Evolutionary conservation across 2,113 vertebrate genomes (phyloP), one percentile per base, ranked within the genome.

Genomic region (Cochlearius cochlearius): DNA sequence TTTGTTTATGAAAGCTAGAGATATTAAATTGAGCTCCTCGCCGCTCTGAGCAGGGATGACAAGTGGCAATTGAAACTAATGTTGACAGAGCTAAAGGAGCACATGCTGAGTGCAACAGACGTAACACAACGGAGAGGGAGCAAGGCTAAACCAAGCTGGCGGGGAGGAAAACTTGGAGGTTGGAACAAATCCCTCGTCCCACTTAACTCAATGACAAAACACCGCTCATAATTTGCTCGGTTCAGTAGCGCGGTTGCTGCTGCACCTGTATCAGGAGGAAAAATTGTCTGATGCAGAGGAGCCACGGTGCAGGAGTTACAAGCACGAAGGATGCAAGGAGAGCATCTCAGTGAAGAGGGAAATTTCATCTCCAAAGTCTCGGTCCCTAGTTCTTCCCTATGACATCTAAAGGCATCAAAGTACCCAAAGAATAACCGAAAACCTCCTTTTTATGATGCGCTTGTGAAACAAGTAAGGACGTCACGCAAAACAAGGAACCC

Each of bases 1-100:
- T 97, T 87, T 86, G 91, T 89, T 96, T 87, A 41, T 76, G 92
- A 72, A 94, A 91, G 77, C 66, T 56, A 8, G 39, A 87, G 86
- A 63, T 87, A 78, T 38, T 84, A 74, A 92, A 78, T 29, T 1
- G 43, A 92, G 80, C 43, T 94, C 49, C 80, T 88, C 39, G 5
- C 25, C 0, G 4, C 86, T 72, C 15, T 1, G 64, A 77, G 80
- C 69, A 9, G 60, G 64, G 84, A 75, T 96, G 95, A 97, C 63
- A 47, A 96, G 95, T 68, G 68, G 69, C 73, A 39, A 15, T 4
- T 17, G 66, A 91, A 97, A 94, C 72, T 5, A 30, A 73, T 53
- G 80, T 79, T 88, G 96, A 73, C 89, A 90, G 91, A 66, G 77
- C 69, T 90, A 53, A 95, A 91, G 92, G 66, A 87, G 81, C 80